Evolutionary conservation across 2,797 vertebrate genomes (phyloP).

Genomic region (Remorina albescens): DNA sequence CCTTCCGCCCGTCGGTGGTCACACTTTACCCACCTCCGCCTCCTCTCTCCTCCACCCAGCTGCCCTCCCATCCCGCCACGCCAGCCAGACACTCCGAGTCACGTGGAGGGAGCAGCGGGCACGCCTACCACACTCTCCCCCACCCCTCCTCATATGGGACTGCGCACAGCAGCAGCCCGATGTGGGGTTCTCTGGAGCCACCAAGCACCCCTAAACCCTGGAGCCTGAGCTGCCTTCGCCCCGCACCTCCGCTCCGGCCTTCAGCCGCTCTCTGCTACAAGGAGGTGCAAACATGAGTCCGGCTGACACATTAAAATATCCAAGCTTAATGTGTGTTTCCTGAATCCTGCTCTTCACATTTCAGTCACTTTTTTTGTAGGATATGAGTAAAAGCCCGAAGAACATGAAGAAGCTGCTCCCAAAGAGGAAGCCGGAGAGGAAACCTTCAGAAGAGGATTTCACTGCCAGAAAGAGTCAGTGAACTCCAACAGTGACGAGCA

Average conservation of each 20-base stretch:
- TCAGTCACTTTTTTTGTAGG: constrained; percentile 79
- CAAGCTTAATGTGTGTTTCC: background rate
- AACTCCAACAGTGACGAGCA: background rate
- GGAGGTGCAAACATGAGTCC: constrained; percentile 85
- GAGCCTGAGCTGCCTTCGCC: constrained; percentile 96
- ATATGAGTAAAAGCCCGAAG: constrained; percentile 97
- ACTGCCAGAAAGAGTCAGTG: constrained; percentile 92
- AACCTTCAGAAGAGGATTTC: constrained; percentile 97
- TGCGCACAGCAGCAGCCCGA: constrained; percentile 84
- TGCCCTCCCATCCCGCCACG: constrained; percentile 91
- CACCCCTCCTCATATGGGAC: constrained; percentile 90
- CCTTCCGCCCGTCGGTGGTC: background rate
- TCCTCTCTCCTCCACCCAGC: constrained; percentile 72
- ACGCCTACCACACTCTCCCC: constrained; percentile 92
- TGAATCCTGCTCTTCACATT: background rate
- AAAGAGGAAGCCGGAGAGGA: constrained; percentile 96
- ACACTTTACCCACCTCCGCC: background rate
- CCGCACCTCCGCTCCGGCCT: constrained; percentile 92
- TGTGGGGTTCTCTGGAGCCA: constrained; percentile 94
- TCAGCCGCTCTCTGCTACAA: constrained; percentile 95
- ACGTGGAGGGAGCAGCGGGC: constrained; percentile 86
- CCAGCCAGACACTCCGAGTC: constrained; percentile 92
- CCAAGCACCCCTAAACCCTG: constrained; percentile 94
- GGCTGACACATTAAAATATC: too few species aligned
- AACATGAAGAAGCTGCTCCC: constrained; percentile 98